These are phyloP conservation scores for Apantesis nais DNA, from an alignment of 2,888 invertebrate genomes.

Conservation along the genomic window DNA sequence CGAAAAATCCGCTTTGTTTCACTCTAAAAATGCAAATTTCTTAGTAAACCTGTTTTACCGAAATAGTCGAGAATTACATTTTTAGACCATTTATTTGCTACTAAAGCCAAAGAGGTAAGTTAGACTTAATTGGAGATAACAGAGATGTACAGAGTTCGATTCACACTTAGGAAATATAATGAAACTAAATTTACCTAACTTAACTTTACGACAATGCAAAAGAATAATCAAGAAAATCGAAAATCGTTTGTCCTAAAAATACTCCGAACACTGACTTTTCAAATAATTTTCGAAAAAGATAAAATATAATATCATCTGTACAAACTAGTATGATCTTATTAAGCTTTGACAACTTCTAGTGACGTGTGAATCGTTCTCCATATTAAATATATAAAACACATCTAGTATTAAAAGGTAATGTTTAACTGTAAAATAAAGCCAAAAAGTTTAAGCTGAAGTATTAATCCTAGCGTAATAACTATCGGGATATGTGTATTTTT, in stretches of 20 bases:
- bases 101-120: constrained; percentile 56
- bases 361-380: constrained; percentile 39
- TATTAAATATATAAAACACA: constrained; percentile 32
- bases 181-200: neutral
- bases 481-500: constrained; percentile 84
- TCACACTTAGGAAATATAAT: constrained; percentile 28
- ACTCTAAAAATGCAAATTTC: constrained; percentile 22
- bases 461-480: constrained; percentile 75
- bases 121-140: constrained; percentile 47
- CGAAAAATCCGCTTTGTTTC: constrained; percentile 13
- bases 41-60: constrained; percentile 28
- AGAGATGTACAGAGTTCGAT: constrained; percentile 34
- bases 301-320: neutral
- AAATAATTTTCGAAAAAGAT: neutral
- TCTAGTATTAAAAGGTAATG: constrained; percentile 49
- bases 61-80: constrained; percentile 27
- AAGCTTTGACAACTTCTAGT: neutral
- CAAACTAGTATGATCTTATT: neutral
- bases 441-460: constrained; percentile 69
- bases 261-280: neutral
- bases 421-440: constrained; percentile 72
- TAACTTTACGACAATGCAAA: neutral
- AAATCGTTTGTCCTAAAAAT: neutral
- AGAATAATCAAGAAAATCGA: neutral
- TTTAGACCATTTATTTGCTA: constrained; percentile 42